Base-by-base conservation (phyloP, 2,113 vertebrate genomes). In the Seriola dumerili region DNA sequence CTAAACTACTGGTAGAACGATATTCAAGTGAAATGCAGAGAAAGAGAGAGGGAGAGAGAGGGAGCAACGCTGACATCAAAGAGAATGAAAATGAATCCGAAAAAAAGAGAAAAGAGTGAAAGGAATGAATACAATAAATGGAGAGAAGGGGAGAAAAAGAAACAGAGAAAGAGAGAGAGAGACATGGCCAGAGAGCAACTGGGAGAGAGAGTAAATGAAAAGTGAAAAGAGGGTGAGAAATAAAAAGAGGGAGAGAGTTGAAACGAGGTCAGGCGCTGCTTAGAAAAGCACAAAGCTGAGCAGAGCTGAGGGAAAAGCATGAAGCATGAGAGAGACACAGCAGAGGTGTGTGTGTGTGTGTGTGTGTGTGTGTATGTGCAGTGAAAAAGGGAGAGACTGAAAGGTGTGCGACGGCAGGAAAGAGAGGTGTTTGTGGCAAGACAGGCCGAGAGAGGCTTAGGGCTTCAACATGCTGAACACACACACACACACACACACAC, bases 101-200 rank as follows among this genome's bases (percentile, higher is more conserved):
- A 8, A 25, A 25, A 52, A 34, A 70, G 48, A 52, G 63, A 71
- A 58, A 50, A 58, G 72, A 72, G 36, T 14, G 78, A 80, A 65
- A 52, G 61, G 72, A 70, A 21, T 44, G 86, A 85, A 68, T 65
- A 73, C 73, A 59, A 81, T 58, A 76, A 71, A 83, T 58, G 55
- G 66, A 57, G 62, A 44, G 34, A n/a, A 54, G 61, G 21, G 40
- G 40, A 55, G 21, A 57, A 11, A 29, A 63, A 57, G 16, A 46
- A 46, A 19, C 44, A 14, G 29, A 61, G 34, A 38, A 44, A 19
- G 55, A 21, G 29, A 61, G 29, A 61, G 34, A 38, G 34, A 65
- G 17, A 66, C 7, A 65, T 1, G 42, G 57, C 25, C 44, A 82
- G n/a, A 38, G 61, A 79, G 76, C 25, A 11, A 76, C 46, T 1